Evolutionary conservation across 2,113 vertebrate genomes (phyloP).

Genomic region (Microtus pennsylvanicus): DNA sequence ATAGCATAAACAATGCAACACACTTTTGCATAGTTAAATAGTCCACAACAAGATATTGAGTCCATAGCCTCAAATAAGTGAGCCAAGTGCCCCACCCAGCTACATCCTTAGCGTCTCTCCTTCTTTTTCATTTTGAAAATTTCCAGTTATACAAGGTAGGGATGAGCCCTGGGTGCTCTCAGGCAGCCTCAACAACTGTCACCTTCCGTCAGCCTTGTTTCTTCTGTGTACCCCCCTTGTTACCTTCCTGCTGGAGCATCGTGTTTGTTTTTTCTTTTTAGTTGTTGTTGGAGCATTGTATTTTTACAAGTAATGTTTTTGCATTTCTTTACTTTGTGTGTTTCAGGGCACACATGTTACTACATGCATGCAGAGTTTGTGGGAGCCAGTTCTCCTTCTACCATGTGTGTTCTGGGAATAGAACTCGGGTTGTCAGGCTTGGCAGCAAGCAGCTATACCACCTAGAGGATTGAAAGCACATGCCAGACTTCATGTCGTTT

Average conservation of each 20-base stretch:
- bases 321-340: not conserved
- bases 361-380: no score
- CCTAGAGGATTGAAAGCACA: not conserved
- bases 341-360: not conserved
- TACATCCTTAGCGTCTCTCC: not conserved
- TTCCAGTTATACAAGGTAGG: rapidly evolving
- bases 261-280: not conserved
- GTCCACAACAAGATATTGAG: no score
- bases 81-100: not conserved
- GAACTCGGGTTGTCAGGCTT: not conserved
- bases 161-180: rapidly evolving
- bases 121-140: not conserved
- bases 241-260: not conserved
- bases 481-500: not conserved
- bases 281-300: not conserved
- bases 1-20: no score
- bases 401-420: not conserved
- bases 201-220: no score
- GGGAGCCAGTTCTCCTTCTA: not conserved
- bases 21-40: no score
- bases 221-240: no score
- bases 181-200: rapidly evolving
- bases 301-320: not conserved
- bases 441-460: not conserved
- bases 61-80: no score